Conservation (phyloP, 2,888 invertebrate species). For the Ditula angustiorana region DNA sequence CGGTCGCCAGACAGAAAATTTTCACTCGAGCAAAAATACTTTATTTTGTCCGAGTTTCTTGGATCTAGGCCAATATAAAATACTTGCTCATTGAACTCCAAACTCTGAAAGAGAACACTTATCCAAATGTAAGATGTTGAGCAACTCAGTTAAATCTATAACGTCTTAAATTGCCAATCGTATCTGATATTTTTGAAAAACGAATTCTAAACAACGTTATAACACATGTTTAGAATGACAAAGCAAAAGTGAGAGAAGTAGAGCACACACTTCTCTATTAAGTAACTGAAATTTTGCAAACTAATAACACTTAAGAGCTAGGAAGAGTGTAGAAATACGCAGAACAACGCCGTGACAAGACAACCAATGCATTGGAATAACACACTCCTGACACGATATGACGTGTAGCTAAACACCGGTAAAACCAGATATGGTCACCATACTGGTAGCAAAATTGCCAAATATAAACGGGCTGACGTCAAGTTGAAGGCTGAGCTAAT, state of each 20-base stretch:
- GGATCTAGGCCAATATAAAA: slow-evolving; percentile 24
- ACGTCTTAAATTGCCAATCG: background rate
- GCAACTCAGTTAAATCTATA: background rate
- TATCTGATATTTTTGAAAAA: background rate
- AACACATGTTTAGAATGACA: slow-evolving; percentile 3
- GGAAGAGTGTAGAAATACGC: slow-evolving; percentile 9
- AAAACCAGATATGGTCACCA: background rate
- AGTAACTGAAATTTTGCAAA: slow-evolving; percentile 22
- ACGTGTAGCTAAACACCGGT: background rate
- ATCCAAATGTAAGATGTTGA: background rate
- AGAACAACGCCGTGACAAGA: background rate
- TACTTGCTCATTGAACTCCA: slow-evolving; percentile 1
- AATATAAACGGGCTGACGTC: background rate
- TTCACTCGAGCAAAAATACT: slow-evolving; percentile 13
- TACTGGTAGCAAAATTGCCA: background rate
- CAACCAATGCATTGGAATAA: background rate
- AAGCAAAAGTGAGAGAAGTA: slow-evolving; percentile 19
- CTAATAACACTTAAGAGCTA: slow-evolving; percentile 7
- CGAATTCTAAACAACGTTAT: background rate
- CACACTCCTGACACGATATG: background rate
- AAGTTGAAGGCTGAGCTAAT: background rate
- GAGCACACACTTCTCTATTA: slow-evolving; percentile 12
- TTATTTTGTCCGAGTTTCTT: slow-evolving; percentile 10
- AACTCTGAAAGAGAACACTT: background rate
- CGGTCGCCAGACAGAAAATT: background rate